These are phyloP conservation scores for Carposina sasakii DNA, from an alignment of 1,140 invertebrate species.

Conservation along the genomic window DNA sequence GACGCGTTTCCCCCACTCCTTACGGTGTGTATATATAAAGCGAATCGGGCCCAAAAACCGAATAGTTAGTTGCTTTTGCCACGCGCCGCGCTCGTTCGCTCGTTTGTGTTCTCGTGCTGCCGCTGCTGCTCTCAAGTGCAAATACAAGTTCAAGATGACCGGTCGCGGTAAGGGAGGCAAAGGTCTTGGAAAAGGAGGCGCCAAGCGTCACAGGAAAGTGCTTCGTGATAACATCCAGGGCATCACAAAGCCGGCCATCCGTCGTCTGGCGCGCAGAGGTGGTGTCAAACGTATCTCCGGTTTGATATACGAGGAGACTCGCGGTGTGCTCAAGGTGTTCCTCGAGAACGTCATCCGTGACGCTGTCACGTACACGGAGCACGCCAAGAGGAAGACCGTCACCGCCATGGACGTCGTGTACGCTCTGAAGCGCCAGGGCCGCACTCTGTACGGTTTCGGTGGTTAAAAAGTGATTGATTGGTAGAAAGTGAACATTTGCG, in stretches of 20 bases:
- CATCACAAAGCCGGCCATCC: slow-evolving; percentile 29
- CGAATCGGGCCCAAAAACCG: too few species aligned
- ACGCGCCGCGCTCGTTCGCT: too few species aligned
- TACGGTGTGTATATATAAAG: too few species aligned
- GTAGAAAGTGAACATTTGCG: too few species aligned
- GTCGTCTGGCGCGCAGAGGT: slow-evolving; percentile 79
- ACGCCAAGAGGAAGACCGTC: slow-evolving; percentile 86
- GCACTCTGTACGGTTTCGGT: slow-evolving; percentile 76
- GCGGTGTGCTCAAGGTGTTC: slow-evolving; percentile 80
- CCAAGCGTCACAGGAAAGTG: slow-evolving; percentile 78
- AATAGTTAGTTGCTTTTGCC: too few species aligned
- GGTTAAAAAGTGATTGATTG: too few species aligned
- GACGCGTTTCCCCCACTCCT: too few species aligned
- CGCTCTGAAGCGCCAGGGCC: slow-evolving; percentile 85
- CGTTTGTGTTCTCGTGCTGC: too few species aligned
- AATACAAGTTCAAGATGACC: slow-evolving; percentile 65
- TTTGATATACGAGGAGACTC: slow-evolving; percentile 30
- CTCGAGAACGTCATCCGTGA: slow-evolving; percentile 86
- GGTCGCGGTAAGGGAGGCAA: slow-evolving; percentile 80
- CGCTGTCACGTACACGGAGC: slow-evolving; percentile 85
- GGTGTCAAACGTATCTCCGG: slow-evolving; percentile 77
- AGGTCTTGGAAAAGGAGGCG: slow-evolving; percentile 79
- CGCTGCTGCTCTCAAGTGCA: too few species aligned
- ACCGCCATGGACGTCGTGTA: slow-evolving; percentile 92
- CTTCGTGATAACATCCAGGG: slow-evolving; percentile 81